Evolutionary conservation across 2,888 invertebrate species (phyloP).

Genomic region (Thereva unica): DNA sequence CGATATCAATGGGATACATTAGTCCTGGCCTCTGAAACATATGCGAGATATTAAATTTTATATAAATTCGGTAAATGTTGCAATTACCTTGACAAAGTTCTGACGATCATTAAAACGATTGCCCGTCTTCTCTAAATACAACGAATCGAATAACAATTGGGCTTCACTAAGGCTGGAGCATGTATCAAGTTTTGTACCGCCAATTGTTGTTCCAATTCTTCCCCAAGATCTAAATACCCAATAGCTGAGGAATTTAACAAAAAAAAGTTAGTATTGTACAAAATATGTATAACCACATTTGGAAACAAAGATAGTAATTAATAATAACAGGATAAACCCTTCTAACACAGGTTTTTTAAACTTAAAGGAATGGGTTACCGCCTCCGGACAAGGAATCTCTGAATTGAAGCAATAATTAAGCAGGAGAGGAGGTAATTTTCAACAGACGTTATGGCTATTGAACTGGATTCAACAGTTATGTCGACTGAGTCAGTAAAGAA

Average conservation of each 20-base stretch:
- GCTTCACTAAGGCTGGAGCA: slow-evolving; percentile 63
- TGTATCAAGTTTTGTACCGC: slow-evolving; percentile 68
- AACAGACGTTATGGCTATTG: too few species aligned
- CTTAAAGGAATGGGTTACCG: too few species aligned
- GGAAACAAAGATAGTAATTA: not conserved
- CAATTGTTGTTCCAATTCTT: slow-evolving; percentile 92
- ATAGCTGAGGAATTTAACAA: slow-evolving; percentile 59
- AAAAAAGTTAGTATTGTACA: not conserved
- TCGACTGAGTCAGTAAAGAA: too few species aligned
- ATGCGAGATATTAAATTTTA: too few species aligned
- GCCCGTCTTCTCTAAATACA: slow-evolving; percentile 80
- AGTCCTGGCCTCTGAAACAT: slow-evolving; percentile 64
- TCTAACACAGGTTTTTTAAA: too few species aligned
- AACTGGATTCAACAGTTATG: too few species aligned
- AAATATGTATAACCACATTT: not conserved
- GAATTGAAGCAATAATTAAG: too few species aligned
- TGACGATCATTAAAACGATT: slow-evolving; percentile 75
- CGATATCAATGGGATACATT: slow-evolving; percentile 79
- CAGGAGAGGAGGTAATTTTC: too few species aligned
- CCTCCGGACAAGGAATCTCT: too few species aligned
- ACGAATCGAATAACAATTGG: slow-evolving; percentile 63
- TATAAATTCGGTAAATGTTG: not conserved
- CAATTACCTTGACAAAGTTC: slow-evolving; percentile 66
- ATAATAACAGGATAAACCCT: too few species aligned
- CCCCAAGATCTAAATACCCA: slow-evolving; percentile 95